phyloP scores from a whole-genome alignment of 2,888 invertebrate species.

The Leucophenga maculata region DNA sequence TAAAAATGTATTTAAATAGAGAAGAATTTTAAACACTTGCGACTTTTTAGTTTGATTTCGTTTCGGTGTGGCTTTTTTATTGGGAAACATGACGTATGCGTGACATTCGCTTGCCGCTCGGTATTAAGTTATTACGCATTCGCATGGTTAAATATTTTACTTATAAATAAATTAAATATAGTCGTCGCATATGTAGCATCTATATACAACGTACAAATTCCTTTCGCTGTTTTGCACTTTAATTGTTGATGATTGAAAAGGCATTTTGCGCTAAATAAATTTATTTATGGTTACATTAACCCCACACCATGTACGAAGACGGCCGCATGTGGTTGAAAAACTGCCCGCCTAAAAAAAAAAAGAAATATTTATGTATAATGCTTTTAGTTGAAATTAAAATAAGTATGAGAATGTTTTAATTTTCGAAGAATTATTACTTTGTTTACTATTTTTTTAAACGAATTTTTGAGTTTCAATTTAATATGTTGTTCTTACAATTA shows the following conservation, averaged over 20 bases:
- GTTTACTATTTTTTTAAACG: not conserved
- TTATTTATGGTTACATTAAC: slow-evolving; percentile 29
- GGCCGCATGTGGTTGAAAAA: no score
- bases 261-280: slow-evolving; percentile 8
- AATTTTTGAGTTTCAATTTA: not conserved
- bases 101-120: slow-evolving; percentile 13
- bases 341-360: no score
- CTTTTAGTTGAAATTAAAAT: no score
- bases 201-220: not conserved
- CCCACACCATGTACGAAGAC: not conserved
- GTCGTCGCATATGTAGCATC: not conserved
- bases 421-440: not conserved
- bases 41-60: slow-evolving; percentile 16
- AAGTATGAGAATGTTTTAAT: not conserved
- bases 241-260: slow-evolving; percentile 17
- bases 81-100: slow-evolving; percentile 27
- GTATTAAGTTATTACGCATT: slow-evolving; percentile 21
- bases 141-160: not conserved
- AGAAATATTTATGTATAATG: no score
- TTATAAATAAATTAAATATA: no score
- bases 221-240: slow-evolving; percentile 7
- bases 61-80: slow-evolving; percentile 2
- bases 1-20: slow-evolving; percentile 20
- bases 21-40: slow-evolving; percentile 14
- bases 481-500: not conserved